phyloP scores from a whole-genome alignment of 2,797 vertebrate species.

The Tamandua tetradactyla region DNA sequence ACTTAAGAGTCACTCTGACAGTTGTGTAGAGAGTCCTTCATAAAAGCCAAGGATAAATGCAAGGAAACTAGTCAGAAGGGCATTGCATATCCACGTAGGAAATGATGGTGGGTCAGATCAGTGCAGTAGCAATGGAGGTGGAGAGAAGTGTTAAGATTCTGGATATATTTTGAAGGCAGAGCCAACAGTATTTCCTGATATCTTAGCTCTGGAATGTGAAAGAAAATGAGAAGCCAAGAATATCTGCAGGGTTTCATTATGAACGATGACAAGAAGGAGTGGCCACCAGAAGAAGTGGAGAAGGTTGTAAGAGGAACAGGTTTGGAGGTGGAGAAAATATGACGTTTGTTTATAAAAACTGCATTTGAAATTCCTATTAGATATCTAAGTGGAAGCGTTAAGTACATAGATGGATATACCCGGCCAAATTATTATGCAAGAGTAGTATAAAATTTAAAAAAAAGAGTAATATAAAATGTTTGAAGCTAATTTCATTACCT shows the following conservation, averaged over 20 bases:
- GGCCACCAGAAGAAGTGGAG: background rate
- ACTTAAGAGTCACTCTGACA: background rate
- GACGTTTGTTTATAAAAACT: background rate
- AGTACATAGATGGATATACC: background rate
- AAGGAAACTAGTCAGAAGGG: background rate
- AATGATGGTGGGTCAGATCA: background rate
- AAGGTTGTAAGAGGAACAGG: background rate
- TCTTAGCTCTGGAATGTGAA: background rate
- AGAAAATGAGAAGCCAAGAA: background rate
- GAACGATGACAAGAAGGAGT: background rate
- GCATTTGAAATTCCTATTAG: background rate
- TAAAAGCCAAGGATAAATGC: background rate
- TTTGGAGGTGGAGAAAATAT: background rate
- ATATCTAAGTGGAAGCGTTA: background rate
- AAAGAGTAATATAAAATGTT: background rate
- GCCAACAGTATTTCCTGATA: background rate
- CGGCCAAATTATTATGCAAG: constrained; percentile 4
- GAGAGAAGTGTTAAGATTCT: background rate
- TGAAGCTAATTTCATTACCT: background rate
- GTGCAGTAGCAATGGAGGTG: background rate
- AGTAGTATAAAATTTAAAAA: background rate
- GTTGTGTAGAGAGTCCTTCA: background rate
- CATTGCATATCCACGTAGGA: background rate
- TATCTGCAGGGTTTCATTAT: background rate
- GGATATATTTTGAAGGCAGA: background rate